Percentiles rank a stretch among this genome's conserved stretches.
Evolutionary conservation across 2,888 invertebrate genomes (phyloP).

Genomic region (Lasiommata megera): DNA sequence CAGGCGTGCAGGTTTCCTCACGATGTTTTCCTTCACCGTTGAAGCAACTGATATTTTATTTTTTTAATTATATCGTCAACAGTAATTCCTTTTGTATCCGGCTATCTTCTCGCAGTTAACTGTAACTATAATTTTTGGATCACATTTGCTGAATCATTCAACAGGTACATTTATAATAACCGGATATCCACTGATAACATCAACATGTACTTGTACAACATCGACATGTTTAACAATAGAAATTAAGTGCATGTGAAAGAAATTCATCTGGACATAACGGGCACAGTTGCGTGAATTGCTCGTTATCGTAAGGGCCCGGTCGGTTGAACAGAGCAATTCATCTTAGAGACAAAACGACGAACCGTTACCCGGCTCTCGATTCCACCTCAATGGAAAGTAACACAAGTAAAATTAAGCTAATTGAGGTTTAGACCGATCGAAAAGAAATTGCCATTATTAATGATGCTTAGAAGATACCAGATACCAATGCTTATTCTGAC

Average conservation of each 20-base stretch:
- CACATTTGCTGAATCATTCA: neutral
- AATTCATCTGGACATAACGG: slow-evolving; percentile 15
- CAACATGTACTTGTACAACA: neutral
- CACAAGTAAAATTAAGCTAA: slow-evolving; percentile 68
- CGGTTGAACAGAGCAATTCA: slow-evolving; percentile 45
- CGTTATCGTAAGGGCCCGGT: slow-evolving; percentile 46
- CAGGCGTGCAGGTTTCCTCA: too few species aligned
- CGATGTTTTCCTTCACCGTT: too few species aligned
- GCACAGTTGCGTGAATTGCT: slow-evolving; percentile 20
- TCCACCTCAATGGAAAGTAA: slow-evolving; percentile 59
- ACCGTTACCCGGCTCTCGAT: slow-evolving; percentile 58
- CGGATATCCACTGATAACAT: neutral
- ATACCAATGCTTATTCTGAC: slow-evolving; percentile 13
- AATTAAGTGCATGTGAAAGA: slow-evolving; percentile 13
- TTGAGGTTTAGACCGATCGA: slow-evolving; percentile 49
- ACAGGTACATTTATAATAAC: neutral
- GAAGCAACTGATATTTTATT: too few species aligned
- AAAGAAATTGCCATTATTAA: slow-evolving; percentile 25
- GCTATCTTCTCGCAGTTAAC: neutral
- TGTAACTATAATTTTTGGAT: neutral
- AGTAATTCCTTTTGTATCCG: neutral
- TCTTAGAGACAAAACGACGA: slow-evolving; percentile 59
- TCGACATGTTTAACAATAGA: slow-evolving; percentile 6
- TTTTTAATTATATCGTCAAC: neutral
- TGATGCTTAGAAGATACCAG: slow-evolving; percentile 12